Conservation (phyloP, 37 sponge, comb jelly and placozoan genomes). For the Corticium candelabrum region DNA sequence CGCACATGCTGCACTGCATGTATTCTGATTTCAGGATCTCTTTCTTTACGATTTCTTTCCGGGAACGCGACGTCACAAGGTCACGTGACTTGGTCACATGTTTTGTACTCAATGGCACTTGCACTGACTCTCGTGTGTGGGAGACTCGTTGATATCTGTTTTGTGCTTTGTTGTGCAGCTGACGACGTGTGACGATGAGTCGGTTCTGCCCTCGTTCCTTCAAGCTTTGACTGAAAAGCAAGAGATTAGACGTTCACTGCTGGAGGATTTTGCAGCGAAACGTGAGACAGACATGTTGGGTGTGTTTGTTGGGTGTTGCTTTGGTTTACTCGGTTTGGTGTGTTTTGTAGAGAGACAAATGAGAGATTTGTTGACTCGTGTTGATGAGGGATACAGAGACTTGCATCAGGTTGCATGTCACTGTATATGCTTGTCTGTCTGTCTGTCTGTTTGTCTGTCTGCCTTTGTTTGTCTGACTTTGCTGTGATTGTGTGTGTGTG, state of each 20-base stretch:
- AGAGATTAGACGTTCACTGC: not conserved
- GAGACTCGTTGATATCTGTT: not conserved
- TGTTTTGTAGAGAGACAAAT: not conserved
- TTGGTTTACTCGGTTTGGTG: not conserved
- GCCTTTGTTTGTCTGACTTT: too few species aligned
- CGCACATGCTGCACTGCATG: too few species aligned
- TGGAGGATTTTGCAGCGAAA: not conserved
- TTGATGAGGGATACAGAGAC: not conserved
- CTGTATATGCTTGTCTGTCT: too few species aligned
- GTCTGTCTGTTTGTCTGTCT: too few species aligned
- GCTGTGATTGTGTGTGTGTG: too few species aligned
- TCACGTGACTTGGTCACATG: too few species aligned
- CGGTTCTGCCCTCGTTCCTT: not conserved
- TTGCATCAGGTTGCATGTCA: not conserved
- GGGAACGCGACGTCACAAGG: not conserved
- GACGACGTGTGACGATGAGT: not conserved
- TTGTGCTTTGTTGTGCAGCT: not conserved
- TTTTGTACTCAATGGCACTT: too few species aligned
- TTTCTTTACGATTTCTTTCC: constrained; percentile 1
- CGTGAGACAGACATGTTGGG: not conserved
- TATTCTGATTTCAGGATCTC: not conserved
- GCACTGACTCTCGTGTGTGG: too few species aligned
- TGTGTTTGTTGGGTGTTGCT: not conserved
- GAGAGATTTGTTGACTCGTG: not conserved
- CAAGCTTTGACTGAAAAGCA: not conserved